These are phyloP conservation scores for Campylomormyrus numenius DNA, from an alignment of 2,113 vertebrate genomes.

Conservation along the genomic window DNA sequence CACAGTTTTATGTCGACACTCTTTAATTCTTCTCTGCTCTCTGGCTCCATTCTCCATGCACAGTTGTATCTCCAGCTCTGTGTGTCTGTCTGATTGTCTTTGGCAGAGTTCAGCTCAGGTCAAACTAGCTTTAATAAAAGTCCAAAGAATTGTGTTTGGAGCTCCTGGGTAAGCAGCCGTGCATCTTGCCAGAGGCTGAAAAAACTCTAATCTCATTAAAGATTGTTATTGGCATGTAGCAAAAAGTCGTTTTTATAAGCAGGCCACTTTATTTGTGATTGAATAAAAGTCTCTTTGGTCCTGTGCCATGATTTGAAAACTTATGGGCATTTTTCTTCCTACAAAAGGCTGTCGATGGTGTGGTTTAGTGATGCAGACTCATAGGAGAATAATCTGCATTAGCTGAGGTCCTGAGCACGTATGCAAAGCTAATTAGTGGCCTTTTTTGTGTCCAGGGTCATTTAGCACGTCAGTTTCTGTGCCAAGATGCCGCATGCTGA, in stretches of 20 bases:
- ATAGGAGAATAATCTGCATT: no score
- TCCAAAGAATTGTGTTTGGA: conserved; percentile 7
- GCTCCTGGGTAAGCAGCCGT: conserved; percentile 8
- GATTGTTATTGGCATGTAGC: conserved; percentile 24
- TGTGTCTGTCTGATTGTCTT: not conserved
- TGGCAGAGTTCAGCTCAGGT: not conserved
- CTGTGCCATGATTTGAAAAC: not conserved
- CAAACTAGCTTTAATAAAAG: conserved; percentile 11
- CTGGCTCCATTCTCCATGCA: not conserved
- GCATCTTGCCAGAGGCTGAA: conserved; percentile 16
- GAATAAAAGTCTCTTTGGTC: conserved; percentile 7
- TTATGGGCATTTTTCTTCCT: not conserved
- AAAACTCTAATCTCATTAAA: conserved; percentile 17
- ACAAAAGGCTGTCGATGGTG: not conserved
- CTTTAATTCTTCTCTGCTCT: not conserved
- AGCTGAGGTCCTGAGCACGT: not conserved
- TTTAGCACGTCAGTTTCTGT: not conserved
- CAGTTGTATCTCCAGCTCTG: not conserved
- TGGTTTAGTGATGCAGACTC: not conserved
- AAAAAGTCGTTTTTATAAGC: conserved; percentile 17
- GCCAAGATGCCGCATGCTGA: not conserved
- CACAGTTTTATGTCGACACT: not conserved
- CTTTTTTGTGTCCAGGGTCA: not conserved
- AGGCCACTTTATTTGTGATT: conserved; percentile 11
- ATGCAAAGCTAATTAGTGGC: not conserved